Conservation (phyloP, 2,797 vertebrate genomes). For the Micrastur ruficollis region DNA sequence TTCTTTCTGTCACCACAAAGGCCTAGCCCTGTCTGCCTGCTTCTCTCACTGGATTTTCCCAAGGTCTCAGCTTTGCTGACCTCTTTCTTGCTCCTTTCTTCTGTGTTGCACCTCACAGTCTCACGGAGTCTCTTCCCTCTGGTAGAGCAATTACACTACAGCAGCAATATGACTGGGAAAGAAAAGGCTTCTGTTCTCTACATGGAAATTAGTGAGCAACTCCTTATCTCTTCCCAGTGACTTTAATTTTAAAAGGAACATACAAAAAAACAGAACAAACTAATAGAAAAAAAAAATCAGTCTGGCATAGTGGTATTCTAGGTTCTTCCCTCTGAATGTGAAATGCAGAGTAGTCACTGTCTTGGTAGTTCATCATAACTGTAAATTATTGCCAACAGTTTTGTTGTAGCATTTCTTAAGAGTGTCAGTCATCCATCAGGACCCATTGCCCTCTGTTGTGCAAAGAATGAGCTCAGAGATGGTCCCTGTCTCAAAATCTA, state of each 20-base stretch:
- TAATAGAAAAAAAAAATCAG: neutral
- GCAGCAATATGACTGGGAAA: neutral
- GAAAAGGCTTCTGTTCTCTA: neutral
- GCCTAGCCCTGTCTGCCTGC: neutral
- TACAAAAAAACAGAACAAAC: neutral
- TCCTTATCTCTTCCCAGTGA: neutral
- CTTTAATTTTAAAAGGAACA: neutral
- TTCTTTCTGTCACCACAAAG: neutral
- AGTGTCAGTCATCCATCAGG: neutral
- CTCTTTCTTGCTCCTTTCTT: neutral
- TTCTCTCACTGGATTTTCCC: neutral
- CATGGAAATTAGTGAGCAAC: neutral
- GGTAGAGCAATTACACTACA: neutral
- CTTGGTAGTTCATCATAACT: neutral
- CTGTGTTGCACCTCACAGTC: neutral
- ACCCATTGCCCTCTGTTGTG: neutral
- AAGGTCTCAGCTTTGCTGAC: neutral
- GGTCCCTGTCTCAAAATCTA: neutral
- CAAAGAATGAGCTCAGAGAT: neutral
- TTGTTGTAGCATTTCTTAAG: neutral
- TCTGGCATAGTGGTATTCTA: neutral
- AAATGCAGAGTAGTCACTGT: neutral
- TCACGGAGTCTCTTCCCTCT: accelerated
- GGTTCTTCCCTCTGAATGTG: neutral
- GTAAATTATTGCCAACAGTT: neutral